Conservation (phyloP, 2,888 invertebrate species). For the Lasioglossum villosulum region DNA sequence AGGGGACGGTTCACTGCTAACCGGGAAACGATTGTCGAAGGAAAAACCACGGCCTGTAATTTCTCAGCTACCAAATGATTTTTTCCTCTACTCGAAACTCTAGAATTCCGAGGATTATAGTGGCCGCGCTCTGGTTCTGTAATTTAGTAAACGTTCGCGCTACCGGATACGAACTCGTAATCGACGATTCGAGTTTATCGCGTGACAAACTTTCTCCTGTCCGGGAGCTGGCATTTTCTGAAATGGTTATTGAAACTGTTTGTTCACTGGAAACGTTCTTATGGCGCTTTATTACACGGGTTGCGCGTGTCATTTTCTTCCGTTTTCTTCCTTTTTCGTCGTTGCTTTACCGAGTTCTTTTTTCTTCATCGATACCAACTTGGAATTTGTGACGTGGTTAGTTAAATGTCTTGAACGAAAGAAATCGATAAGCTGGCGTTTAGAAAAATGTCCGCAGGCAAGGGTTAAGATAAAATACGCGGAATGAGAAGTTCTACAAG, state of each 20-base stretch:
- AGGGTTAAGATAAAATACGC: too few species aligned
- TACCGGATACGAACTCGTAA: neutral
- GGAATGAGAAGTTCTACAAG: too few species aligned
- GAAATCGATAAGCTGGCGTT: too few species aligned
- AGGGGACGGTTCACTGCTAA: neutral
- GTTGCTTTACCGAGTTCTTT: neutral
- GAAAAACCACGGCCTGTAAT: neutral
- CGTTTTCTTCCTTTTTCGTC: neutral
- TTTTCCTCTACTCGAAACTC: neutral
- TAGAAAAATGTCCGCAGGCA: too few species aligned
- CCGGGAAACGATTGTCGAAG: neutral
- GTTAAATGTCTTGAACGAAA: neutral
- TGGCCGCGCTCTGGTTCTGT: neutral
- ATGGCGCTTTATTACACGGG: neutral
- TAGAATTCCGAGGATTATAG: neutral
- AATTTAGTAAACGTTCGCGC: neutral
- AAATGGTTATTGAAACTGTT: neutral
- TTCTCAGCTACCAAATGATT: neutral
- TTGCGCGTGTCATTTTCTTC: neutral
- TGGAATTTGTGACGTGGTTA: neutral
- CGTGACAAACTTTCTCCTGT: slow-evolving; percentile 4
- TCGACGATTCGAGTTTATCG: neutral
- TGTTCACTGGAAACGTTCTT: neutral
- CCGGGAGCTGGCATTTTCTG: neutral
- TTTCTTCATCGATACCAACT: neutral